Conservation (phyloP, 92 coral and sea anemone species). For the Chrysogorgia sp. region DNA sequence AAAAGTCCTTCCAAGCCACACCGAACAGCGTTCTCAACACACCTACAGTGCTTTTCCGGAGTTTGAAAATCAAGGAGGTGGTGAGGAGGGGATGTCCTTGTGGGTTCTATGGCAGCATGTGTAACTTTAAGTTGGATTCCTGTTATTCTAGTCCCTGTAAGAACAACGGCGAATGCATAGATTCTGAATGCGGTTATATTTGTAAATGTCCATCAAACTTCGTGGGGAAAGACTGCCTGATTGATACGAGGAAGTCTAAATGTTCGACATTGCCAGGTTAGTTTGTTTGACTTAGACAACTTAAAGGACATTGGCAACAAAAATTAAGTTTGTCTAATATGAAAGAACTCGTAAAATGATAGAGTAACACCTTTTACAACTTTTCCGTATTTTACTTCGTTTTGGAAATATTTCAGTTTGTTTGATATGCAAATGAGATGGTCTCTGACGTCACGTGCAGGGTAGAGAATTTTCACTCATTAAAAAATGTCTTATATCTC, state of each 20-base stretch:
- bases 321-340: too few relatives aligned
- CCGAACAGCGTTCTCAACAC: conserved; percentile 63
- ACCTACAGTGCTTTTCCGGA: conserved; percentile 75
- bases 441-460: too few relatives aligned
- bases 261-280: conserved; percentile 65
- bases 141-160: conserved; percentile 92
- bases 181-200: conserved; percentile 71
- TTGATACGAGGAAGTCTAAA: conserved; percentile 61
- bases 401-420: too few relatives aligned
- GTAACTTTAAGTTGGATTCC: conserved; percentile 74
- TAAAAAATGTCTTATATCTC: too few relatives aligned
- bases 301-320: too few relatives aligned
- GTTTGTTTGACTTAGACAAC: not conserved
- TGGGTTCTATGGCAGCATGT: conserved; percentile 68
- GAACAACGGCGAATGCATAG: conserved; percentile 74
- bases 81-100: conserved; percentile 62
- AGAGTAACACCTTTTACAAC: too few relatives aligned
- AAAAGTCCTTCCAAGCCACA: conserved; percentile 52
- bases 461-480: too few relatives aligned
- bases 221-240: conserved; percentile 78
- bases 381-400: too few relatives aligned
- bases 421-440: too few relatives aligned
- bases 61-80: conserved; percentile 67
- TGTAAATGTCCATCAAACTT: conserved; percentile 72
- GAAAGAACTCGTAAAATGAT: too few relatives aligned